A percentile compares a stretch with the other conserved stretches of the same genome.
Conservation (phyloP, 92 coral and sea anemone species). For the Ricordea florida region DNA sequence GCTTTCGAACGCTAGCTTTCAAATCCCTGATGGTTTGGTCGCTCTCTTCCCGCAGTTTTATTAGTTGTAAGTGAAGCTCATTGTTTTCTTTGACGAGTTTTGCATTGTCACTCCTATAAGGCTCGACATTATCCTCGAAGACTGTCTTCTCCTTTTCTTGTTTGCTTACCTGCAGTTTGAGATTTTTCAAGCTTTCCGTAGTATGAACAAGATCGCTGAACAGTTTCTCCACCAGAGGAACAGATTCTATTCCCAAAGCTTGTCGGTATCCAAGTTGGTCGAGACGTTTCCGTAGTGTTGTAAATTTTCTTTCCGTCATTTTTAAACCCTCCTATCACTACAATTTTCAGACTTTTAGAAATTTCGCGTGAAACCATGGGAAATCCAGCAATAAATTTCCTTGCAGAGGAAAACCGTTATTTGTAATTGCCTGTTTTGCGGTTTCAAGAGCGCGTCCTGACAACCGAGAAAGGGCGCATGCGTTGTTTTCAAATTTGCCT, state of each 20-base stretch:
- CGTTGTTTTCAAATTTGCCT: slow-evolving; percentile 99
- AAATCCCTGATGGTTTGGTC: slow-evolving; percentile 90
- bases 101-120: slow-evolving; percentile 98
- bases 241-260: slow-evolving; percentile 97
- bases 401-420: slow-evolving; percentile 72
- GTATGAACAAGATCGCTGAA: slow-evolving; percentile 99
- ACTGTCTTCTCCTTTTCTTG: slow-evolving; percentile 84
- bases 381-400: slow-evolving; percentile 21
- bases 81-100: slow-evolving; percentile 97
- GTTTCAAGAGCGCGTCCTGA: slow-evolving; percentile 74
- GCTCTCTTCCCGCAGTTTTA: slow-evolving; percentile 89
- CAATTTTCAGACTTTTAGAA: slow-evolving; percentile 1
- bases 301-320: slow-evolving; percentile 97
- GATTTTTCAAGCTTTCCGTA: slow-evolving; percentile 96
- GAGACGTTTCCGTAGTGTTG: slow-evolving; percentile 95
- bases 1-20: slow-evolving; percentile 87
- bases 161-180: slow-evolving; percentile 79
- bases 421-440: slow-evolving; percentile 41
- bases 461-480: slow-evolving; percentile 84
- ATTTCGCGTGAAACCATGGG: slow-evolving; percentile 32
- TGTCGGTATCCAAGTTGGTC: slow-evolving; percentile 99
- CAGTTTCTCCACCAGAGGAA: slow-evolving; percentile 96
- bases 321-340: slow-evolving; percentile 1
- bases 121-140: slow-evolving; percentile 93
- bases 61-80: slow-evolving; percentile 93